Conservation (phyloP, 2,888 invertebrate genomes). For the Eilema griseolum region DNA sequence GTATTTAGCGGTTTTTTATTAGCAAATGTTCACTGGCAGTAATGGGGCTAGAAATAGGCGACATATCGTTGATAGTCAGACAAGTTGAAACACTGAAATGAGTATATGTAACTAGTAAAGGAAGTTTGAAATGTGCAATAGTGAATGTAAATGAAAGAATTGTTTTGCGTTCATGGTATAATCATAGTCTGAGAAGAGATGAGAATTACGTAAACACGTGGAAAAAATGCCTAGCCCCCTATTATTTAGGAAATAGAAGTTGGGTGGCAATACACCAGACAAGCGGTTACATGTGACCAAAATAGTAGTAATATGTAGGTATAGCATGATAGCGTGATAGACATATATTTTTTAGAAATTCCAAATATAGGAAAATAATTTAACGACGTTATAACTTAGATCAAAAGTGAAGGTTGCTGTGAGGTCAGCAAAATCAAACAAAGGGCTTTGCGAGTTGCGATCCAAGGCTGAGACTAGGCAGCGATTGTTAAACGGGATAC, state of each 20-base stretch:
- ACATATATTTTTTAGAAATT: neutral
- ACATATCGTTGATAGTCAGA: neutral
- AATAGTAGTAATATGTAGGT: neutral
- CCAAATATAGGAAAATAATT: constrained; percentile 1
- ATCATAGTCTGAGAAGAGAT: neutral
- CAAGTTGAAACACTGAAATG: no score
- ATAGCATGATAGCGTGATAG: neutral
- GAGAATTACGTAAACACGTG: no score
- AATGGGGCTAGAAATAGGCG: neutral
- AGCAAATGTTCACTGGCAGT: neutral
- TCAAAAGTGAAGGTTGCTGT: constrained; percentile 39
- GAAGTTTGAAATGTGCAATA: neutral
- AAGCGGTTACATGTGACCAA: neutral
- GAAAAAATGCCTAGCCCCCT: no score
- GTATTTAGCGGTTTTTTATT: neutral
- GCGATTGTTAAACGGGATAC: constrained; percentile 72
- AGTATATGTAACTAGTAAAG: neutral
- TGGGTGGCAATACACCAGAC: neutral
- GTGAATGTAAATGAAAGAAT: neutral
- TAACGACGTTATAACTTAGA: constrained; percentile 13
- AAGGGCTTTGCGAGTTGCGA: constrained; percentile 46
- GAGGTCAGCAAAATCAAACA: constrained; percentile 55
- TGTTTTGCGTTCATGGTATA: neutral
- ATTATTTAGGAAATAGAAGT: no score
- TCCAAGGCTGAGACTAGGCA: constrained; percentile 68